phyloP scores from a whole-genome alignment of 1,140 invertebrate species.

The Bombus vancouverensis region DNA sequence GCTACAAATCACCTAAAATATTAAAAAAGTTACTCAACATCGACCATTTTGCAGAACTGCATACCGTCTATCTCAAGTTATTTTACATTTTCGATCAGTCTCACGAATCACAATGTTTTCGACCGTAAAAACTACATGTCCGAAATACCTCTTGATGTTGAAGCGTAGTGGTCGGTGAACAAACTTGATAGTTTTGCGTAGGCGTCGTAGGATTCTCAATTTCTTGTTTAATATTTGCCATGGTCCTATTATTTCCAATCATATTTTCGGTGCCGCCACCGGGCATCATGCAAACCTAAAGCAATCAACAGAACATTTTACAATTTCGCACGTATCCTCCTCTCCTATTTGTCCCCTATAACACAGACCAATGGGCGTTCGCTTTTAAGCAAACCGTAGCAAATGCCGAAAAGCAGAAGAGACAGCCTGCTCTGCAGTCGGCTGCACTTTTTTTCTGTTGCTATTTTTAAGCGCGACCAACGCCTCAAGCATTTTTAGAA shows the following conservation, averaged over 20 bases:
- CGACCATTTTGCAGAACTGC: background rate
- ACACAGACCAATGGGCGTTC: background rate
- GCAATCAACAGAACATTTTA: constrained; percentile 30
- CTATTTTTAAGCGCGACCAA: constrained; percentile 79
- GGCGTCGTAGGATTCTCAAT: constrained; percentile 79
- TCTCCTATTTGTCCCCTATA: background rate
- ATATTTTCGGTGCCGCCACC: constrained; percentile 78
- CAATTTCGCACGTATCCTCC: too few relatives aligned
- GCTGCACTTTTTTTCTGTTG: constrained; percentile 74
- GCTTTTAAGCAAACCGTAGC: constrained; percentile 1
- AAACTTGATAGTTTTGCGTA: constrained; percentile 84
- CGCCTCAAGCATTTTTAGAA: constrained; percentile 78
- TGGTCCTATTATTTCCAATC: constrained; percentile 79
- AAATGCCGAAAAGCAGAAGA: constrained; percentile 21
- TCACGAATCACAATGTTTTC: constrained; percentile 4
- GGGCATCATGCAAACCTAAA: constrained; percentile 85
- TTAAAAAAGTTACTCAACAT: background rate
- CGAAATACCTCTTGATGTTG: constrained; percentile 78
- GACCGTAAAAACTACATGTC: background rate
- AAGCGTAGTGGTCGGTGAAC: constrained; percentile 84
- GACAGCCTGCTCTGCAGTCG: constrained; percentile 52
- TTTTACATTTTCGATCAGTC: background rate
- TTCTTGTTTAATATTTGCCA: constrained; percentile 85
- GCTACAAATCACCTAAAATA: constrained; percentile 77
- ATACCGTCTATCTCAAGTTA: background rate